Percentiles rank a stretch among this genome's conserved stretches.
Evolutionary conservation across 1,140 invertebrate species (phyloP).

Genomic region (Drosophila nikananu): DNA sequence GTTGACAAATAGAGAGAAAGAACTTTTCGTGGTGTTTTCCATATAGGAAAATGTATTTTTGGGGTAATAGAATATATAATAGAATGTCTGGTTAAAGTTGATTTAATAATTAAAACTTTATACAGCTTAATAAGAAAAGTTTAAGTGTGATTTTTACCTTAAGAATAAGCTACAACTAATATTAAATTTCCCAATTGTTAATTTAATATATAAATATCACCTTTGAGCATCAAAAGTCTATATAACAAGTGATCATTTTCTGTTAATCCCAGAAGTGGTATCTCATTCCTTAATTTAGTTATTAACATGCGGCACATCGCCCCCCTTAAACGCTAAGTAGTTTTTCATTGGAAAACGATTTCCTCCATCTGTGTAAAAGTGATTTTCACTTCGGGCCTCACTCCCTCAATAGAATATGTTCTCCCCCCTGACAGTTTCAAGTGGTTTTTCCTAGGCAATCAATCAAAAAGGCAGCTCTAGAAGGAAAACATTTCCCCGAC

Average conservation of each 20-base stretch:
- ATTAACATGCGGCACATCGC: conserved; percentile 33
- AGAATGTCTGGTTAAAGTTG: not conserved
- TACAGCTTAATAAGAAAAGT: not conserved
- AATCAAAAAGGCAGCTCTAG: conserved; percentile 66
- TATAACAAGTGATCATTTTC: not conserved
- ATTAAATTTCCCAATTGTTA: no score
- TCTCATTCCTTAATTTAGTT: conserved; percentile 64
- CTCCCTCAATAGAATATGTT: conserved; percentile 3
- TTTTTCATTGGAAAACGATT: conserved; percentile 74
- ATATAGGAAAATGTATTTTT: not conserved
- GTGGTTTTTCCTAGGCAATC: conserved; percentile 79
- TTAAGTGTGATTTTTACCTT: not conserved
- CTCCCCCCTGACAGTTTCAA: conserved; percentile 72
- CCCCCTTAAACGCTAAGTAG: conserved; percentile 53
- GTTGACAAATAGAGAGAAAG: conserved; percentile 10
- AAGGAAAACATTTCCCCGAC: conserved; percentile 74
- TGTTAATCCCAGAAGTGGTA: conserved; percentile 26
- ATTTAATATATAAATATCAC: no score
- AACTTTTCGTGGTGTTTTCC: not conserved
- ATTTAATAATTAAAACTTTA: not conserved
- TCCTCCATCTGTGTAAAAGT: conserved; percentile 55
- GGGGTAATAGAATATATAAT: not conserved
- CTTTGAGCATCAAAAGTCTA: not conserved
- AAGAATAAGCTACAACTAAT: not conserved
- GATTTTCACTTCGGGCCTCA: conserved; percentile 73